A percentile compares a stretch with the other conserved stretches of the same genome.
Conservation (phyloP, 1,140 invertebrate genomes). For the Andrena cerasifolii region DNA sequence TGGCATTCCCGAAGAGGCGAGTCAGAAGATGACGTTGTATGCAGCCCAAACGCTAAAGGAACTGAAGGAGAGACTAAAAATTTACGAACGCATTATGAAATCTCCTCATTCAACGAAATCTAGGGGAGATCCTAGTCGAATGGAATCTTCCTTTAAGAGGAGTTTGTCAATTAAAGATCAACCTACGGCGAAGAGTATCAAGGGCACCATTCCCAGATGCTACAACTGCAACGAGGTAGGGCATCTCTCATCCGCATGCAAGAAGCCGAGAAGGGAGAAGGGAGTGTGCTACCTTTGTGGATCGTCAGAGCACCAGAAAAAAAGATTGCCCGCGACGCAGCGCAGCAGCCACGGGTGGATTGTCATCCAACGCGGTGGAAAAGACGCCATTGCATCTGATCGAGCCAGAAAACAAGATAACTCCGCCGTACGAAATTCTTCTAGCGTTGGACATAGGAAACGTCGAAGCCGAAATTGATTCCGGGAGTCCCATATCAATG, state of each 20-base stretch:
- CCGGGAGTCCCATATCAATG: conserved; percentile 10
- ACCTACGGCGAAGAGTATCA: background rate
- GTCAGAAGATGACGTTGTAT: background rate
- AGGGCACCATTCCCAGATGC: background rate
- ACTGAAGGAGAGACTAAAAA: background rate
- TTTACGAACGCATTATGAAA: background rate
- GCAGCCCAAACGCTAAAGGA: background rate
- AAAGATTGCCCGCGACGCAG: no score
- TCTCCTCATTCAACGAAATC: no score
- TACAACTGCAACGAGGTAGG: conserved; percentile 31
- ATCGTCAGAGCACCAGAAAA: background rate
- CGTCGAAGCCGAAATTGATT: background rate
- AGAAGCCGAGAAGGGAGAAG: conserved; percentile 14
- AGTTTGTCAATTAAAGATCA: background rate
- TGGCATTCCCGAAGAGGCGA: no score
- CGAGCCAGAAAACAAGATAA: background rate
- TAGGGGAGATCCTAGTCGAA: no score
- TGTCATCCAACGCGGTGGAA: no score
- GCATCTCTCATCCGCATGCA: conserved; percentile 2
- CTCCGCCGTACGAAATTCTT: background rate
- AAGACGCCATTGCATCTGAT: background rate
- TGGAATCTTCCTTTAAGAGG: no score
- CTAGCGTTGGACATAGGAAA: background rate
- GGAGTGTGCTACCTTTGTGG: conserved; percentile 24
- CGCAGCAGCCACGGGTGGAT: no score